Percentiles rank a stretch among this genome's conserved stretches.
Evolutionary conservation across 30 jellyfish, hydroid and myxozoan species (phyloP).

Genomic region (Chrysaora quinquecirrha): DNA sequence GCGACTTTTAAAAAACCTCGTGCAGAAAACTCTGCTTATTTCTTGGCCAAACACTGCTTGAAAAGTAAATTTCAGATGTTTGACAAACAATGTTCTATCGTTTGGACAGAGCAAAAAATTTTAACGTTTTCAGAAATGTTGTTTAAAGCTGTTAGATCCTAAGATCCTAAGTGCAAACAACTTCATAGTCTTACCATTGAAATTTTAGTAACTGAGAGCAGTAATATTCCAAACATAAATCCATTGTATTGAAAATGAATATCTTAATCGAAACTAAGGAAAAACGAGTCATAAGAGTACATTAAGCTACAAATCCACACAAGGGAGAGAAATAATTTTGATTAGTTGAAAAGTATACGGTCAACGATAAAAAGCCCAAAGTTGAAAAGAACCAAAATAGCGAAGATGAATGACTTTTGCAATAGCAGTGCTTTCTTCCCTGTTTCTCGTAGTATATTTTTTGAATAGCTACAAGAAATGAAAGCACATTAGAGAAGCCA

Average conservation of each 20-base stretch:
- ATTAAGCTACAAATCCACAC: background rate
- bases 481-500: too few species aligned
- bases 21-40: too few species aligned
- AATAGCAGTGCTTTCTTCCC: background rate
- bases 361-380: constrained; percentile 92
- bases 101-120: too few species aligned
- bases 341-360: constrained; percentile 98
- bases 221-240: constrained; percentile 79
- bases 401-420: constrained; percentile 26
- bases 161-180: background rate
- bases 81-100: too few species aligned
- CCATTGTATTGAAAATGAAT: constrained; percentile 98
- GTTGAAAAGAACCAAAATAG: constrained; percentile 53
- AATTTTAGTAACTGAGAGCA: constrained; percentile 72
- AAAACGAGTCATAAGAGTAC: background rate
- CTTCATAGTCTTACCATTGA: constrained; percentile 48
- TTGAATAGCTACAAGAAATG: background rate
- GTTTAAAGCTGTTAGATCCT: background rate
- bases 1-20: too few species aligned
- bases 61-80: too few species aligned
- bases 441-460: background rate
- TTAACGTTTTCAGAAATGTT: too few species aligned
- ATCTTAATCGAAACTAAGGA: constrained; percentile 30
- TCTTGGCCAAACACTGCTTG: too few species aligned
- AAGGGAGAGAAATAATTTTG: too few species aligned